A percentile compares a stretch with the other conserved stretches of the same genome.
These are phyloP conservation scores for Pyrrhosoma nymphula DNA, from an alignment of 2,888 invertebrate species.

Conservation along the genomic window DNA sequence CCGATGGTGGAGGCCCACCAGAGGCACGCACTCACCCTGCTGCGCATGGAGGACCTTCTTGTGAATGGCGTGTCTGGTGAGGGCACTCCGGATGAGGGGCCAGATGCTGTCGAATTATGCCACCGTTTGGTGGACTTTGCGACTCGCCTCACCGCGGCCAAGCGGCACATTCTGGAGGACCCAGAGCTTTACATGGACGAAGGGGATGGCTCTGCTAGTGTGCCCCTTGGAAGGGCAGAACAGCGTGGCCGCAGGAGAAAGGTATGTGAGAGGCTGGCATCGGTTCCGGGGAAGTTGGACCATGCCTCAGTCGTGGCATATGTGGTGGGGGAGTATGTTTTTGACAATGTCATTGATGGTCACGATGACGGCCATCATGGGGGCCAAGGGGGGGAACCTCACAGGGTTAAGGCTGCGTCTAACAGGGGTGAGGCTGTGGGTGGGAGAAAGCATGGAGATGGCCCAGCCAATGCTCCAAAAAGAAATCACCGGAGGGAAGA, in stretches of 20 bases:
- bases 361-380: neutral
- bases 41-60: constrained; percentile 88
- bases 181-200: constrained; percentile 84
- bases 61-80: constrained; percentile 82
- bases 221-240: constrained; percentile 82
- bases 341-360: neutral
- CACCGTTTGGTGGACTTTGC: constrained; percentile 89
- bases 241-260: constrained; percentile 85
- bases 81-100: constrained; percentile 81
- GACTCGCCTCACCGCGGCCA: constrained; percentile 88
- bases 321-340: constrained; percentile 82
- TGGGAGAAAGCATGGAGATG: neutral
- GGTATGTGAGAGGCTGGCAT: constrained; percentile 86
- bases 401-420: neutral
- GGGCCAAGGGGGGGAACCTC: neutral
- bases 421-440: neutral
- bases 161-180: constrained; percentile 90
- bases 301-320: constrained; percentile 92
- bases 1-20: constrained; percentile 87
- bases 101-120: constrained; percentile 83
- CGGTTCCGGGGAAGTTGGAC: constrained; percentile 92
- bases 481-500: neutral
- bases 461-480: neutral
- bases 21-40: constrained; percentile 86
- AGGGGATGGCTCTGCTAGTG: constrained; percentile 35